These are phyloP conservation scores for Melanerpes aurifrons DNA, from an alignment of 2,113 vertebrate genomes.

Conservation along the genomic window DNA sequence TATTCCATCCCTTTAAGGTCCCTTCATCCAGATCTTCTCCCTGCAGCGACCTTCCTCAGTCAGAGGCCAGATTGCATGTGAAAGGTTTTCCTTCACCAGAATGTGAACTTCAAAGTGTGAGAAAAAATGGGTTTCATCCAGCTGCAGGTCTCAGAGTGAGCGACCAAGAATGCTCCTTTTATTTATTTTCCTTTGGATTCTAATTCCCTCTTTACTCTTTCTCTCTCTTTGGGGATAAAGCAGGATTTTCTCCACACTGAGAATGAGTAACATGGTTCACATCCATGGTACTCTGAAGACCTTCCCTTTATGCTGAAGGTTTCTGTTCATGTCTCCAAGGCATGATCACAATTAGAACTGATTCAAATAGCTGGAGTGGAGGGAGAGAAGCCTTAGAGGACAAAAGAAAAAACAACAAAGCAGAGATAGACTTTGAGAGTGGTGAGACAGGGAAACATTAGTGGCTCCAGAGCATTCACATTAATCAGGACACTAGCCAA, in stretches of 20 bases:
- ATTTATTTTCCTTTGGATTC: conserved; percentile 57
- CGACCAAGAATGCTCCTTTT: neutral
- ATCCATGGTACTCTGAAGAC: neutral
- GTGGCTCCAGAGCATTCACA: neutral
- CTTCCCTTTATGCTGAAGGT: neutral
- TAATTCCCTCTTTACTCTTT: conserved; percentile 7
- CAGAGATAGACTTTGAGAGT: neutral
- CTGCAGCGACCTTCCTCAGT: neutral
- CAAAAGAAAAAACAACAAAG: too few relatives aligned
- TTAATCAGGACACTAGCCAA: neutral
- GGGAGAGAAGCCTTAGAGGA: neutral
- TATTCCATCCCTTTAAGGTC: neutral
- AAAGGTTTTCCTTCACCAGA: neutral
- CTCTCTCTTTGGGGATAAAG: conserved; percentile 12
- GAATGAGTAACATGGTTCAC: neutral
- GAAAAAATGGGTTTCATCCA: conserved; percentile 10
- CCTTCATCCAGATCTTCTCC: neutral
- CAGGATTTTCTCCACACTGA: conserved; percentile 7
- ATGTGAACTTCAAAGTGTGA: conserved; percentile 17
- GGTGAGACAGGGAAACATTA: neutral
- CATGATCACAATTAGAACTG: neutral
- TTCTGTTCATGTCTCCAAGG: neutral
- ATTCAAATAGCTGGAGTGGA: neutral
- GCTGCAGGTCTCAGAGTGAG: neutral
- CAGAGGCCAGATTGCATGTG: neutral